Base-by-base conservation (phyloP, 2,113 vertebrate genomes). In the Hippocampus comes region DNA sequence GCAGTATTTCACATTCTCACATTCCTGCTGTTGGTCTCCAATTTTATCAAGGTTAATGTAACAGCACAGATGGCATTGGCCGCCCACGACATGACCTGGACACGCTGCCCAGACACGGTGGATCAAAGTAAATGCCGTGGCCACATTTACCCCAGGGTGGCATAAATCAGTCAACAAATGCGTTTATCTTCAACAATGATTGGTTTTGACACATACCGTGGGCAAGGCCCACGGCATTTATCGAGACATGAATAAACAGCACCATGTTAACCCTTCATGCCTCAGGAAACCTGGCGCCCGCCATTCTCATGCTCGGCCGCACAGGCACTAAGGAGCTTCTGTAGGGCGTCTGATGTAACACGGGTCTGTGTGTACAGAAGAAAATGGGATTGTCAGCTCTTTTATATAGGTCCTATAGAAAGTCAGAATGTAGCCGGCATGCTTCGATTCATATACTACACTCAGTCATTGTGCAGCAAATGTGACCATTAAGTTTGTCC, bases 201-300 rank as follows among this genome's bases (percentile, higher is more conserved):
- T 82, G 66, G 74, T 70, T 78, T 34, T 87, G 84, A 86, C 84
- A 84, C 75, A 74, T 71, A 78, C 78, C 75, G 61, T 67, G 79
- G 77, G 74, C 76, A 72, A 66, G 78, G 77, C 87, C 80, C 57
- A 17, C 34, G 55, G 85, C 84, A 42, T 67, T n/a, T 73, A 84
- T 68, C 42, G 66, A 61, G 71, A 78, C 68, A 75, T 84, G 72
- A 78, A 88, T 85, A 83, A 84, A 84, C 78, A 80, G 57, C n/a
- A 42, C 77, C 61, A 75, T 8, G 57, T 87, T 84, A 83, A 80
- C 76, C 77, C 70, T 79, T 74, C 61, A 73, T 77, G 84, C 86
- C 79, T 76, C 65, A 74, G 80, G 78, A 86, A 81, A 75, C 77
- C 73, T 72, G 65, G 38, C 38, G 15, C 78, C 76, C 42, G 15